Percentiles rank a stretch among this genome's conserved stretches.
These are phyloP conservation scores for Agrypnus murinus DNA, from an alignment of 2,888 invertebrate species.

Conservation along the genomic window DNA sequence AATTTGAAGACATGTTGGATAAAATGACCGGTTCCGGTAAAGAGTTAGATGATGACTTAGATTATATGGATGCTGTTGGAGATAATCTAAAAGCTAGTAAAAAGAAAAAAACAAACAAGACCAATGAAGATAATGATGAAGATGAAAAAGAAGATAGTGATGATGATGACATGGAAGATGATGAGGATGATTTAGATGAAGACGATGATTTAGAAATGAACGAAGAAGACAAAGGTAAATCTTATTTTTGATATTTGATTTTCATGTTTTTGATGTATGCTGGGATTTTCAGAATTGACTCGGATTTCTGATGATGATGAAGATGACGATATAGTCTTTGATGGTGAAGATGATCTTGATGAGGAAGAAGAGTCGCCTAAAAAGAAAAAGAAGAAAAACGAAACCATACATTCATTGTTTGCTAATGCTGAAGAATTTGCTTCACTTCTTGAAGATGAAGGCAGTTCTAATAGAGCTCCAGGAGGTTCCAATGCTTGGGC, in stretches of 20 bases:
- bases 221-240: constrained; percentile 68
- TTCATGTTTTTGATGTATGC: too few relatives aligned
- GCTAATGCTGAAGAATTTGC: constrained; percentile 94
- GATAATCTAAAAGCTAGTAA: constrained; percentile 64
- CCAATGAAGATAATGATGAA: constrained; percentile 59
- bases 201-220: constrained; percentile 63
- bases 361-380: constrained; percentile 57
- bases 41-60: constrained; percentile 76
- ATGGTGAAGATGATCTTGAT: constrained; percentile 61
- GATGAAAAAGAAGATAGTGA: constrained; percentile 59
- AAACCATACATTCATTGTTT: constrained; percentile 80
- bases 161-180: constrained; percentile 55
- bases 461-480: constrained; percentile 74
- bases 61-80: constrained; percentile 80
- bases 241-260: too few relatives aligned
- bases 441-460: constrained; percentile 89
- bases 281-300: constrained; percentile 60
- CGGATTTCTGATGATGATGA: constrained; percentile 65
- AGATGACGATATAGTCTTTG: constrained; percentile 69
- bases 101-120: constrained; percentile 53
- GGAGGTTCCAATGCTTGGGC: constrained; percentile 82
- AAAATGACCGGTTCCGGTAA: constrained; percentile 71
- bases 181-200: constrained; percentile 65
- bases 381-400: constrained; percentile 59
- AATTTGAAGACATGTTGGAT: constrained; percentile 82